Evolutionary conservation across 2,888 invertebrate species (phyloP), one percentile per base, ranked within the genome.

Genomic region (Rhingia campestris): DNA sequence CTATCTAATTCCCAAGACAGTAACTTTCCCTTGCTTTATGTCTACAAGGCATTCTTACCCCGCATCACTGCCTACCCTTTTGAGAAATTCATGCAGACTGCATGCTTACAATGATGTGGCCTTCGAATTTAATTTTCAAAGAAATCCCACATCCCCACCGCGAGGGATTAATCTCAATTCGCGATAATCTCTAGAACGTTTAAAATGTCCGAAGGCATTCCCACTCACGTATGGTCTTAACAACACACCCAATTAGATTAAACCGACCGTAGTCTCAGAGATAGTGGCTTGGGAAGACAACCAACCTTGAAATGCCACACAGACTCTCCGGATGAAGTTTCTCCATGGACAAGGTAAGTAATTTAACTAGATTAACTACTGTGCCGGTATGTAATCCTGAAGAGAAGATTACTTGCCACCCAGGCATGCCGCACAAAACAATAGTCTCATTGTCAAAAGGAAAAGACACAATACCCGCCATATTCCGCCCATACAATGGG

Each of bases 91-190:
- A 35, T 61, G 35, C 6, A 32, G 22, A 61, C 9, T 14, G 5
- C 10, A 61, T 61, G 35, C 9, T 3, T 45, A 49, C 47, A 30
- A 49, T 22, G 22, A 2, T 22, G 51, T 63, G 49, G 6, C 49
- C 49, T 63, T 49, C 4, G 37, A 30, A 49, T 39, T 30, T 7
- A 33, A 43, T 39, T 53, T 66, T 30, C 54, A 69, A 39, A n/a
- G 9, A 32, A 58, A 59, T 49, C 33, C 22, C 12, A 49, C 14
- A 33, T 61, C 41, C 35, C n/a, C 10, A 7, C 33, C 70, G 32
- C 70, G 32, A 33, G 70, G 58, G 70, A 70, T 49, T 37, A 58
- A 70, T 59, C 43, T 37, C 30, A 32, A 59, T 39, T 49, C 39
- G 49, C 39, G 30, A 39, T 32, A 49, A 49, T 59, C 70, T 30